Evolutionary conservation across 1,140 invertebrate genomes (phyloP).

Genomic region (Dendrolimus kikuchii): DNA sequence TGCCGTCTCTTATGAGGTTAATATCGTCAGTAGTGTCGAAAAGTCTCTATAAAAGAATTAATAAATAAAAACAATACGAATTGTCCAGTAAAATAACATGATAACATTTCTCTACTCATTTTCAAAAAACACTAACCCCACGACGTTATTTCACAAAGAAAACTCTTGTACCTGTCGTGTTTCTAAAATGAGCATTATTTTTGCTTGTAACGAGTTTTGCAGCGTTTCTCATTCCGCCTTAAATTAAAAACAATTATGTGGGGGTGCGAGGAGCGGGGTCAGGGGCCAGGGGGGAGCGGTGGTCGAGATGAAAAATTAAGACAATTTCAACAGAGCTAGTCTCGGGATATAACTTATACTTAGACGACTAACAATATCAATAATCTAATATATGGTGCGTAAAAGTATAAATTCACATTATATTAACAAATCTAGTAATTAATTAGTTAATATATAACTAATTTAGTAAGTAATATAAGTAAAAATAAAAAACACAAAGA

Average conservation of each 20-base stretch:
- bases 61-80: too few species aligned
- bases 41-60: too few species aligned
- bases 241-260: constrained; percentile 69
- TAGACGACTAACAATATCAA: too few species aligned
- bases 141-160: constrained; percentile 1
- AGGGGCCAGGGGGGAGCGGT: constrained; percentile 18
- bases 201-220: constrained; percentile 39
- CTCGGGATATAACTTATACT: constrained; percentile 6
- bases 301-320: constrained; percentile 66
- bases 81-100: background rate
- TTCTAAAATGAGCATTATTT: constrained; percentile 28
- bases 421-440: too few species aligned
- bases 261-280: constrained; percentile 15
- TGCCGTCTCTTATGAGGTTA: too few species aligned
- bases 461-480: background rate
- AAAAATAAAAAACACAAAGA: too few species aligned
- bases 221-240: constrained; percentile 53
- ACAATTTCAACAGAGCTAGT: constrained; percentile 56
- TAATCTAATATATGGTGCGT: too few species aligned
- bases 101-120: constrained; percentile 1
- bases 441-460: too few species aligned
- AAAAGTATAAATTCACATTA: too few species aligned
- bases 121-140: background rate
- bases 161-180: constrained; percentile 14
- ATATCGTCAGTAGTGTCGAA: too few species aligned